Percentiles rank a stretch among this genome's conserved stretches.
Evolutionary conservation across 2,888 invertebrate genomes (phyloP).

Genomic region (Dendrolimus pini): DNA sequence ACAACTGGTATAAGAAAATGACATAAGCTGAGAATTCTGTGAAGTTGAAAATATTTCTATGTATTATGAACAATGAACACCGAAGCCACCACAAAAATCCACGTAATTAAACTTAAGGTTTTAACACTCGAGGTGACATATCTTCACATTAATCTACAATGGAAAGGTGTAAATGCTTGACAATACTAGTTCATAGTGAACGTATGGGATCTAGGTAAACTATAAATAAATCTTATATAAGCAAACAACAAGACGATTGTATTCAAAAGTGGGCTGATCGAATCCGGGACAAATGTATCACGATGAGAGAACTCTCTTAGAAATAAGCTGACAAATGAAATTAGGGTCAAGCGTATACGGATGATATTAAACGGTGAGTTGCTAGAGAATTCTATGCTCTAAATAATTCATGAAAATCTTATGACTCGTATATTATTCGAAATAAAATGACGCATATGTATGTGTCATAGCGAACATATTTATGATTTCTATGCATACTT

Average conservation of each 20-base stretch:
- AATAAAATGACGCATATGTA: neutral
- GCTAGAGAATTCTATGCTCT: conserved; percentile 5
- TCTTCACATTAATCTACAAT: neutral
- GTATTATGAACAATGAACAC: conserved; percentile 3
- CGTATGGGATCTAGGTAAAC: neutral
- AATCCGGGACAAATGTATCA: neutral
- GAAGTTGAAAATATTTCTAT: neutral
- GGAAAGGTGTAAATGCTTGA: neutral
- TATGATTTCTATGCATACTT: conserved; percentile 48
- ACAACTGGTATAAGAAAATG: neutral
- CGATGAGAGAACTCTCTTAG: neutral
- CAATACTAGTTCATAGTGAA: neutral
- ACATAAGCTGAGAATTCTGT: neutral
- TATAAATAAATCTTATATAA: neutral
- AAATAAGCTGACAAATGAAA: neutral
- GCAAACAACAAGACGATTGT: too few species aligned
- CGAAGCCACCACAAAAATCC: neutral
- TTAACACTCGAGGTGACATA: neutral
- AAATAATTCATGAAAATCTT: conserved; percentile 7
- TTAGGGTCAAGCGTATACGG: conserved; percentile 7
- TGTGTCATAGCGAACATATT: conserved; percentile 13
- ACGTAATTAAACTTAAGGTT: neutral
- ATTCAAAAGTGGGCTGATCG: neutral
- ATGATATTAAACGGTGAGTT: conserved; percentile 8
- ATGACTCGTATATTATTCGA: conserved; percentile 1